Percentiles rank a stretch among this genome's conserved stretches.
Conservation (phyloP, 2,113 vertebrate genomes). For the Sinocyclocheilus anophthalmus region DNA sequence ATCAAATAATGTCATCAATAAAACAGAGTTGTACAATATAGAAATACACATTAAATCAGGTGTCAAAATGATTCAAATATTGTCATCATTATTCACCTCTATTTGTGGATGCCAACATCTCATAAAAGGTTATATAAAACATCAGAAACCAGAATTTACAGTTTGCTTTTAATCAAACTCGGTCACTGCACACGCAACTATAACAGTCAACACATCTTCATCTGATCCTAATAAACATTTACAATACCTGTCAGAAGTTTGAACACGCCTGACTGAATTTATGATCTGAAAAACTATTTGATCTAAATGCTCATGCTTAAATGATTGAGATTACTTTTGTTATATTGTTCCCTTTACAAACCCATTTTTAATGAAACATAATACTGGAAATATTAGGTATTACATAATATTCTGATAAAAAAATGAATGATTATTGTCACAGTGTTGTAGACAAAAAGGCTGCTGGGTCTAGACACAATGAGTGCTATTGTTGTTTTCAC, state of each 20-base stretch:
- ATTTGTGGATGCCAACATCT: neutral
- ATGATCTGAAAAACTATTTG: conserved; percentile 2
- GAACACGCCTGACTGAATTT: neutral
- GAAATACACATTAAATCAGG: conserved; percentile 36
- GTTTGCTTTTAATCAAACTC: conserved; percentile 36
- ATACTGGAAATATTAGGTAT: neutral
- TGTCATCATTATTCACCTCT: conserved; percentile 41
- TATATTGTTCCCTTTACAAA: neutral
- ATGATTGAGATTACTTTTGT: neutral
- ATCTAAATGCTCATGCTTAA: neutral
- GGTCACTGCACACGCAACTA: conserved; percentile 30
- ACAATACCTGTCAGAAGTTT: neutral
- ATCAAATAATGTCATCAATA: conserved; percentile 24
- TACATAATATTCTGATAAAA: neutral
- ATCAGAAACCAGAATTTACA: conserved; percentile 1
- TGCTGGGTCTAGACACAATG: too few species aligned
- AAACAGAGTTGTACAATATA: conserved; percentile 8
- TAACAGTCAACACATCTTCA: conserved; percentile 29
- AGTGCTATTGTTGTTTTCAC: too few species aligned
- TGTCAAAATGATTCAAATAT: conserved; percentile 44
- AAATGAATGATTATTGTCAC: too few species aligned
- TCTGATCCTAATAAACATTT: conserved; percentile 26
- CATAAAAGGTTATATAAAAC: conserved; percentile 39
- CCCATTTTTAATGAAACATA: neutral
- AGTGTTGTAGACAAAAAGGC: too few species aligned